Base-by-base conservation (phyloP, 2,797 vertebrate species). In the Cirrhinus molitorella region DNA sequence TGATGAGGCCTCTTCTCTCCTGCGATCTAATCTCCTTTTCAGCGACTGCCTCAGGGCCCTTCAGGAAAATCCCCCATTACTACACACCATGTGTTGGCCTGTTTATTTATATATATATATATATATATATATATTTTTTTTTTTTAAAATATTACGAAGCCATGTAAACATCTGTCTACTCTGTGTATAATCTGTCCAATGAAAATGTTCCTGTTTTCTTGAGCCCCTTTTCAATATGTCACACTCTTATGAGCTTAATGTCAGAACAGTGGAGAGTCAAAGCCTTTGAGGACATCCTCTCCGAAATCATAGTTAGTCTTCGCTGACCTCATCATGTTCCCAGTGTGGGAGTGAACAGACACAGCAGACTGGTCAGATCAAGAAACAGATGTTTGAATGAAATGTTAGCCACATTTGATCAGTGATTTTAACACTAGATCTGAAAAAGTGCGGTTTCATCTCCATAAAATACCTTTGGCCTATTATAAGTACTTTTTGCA, bases 191-290 rank as follows among this genome's bases (percentile, higher is more conserved):
- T 96, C 95, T 95, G 88, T 90, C 90, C 95, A 94, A 96, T 96
- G 94, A 96, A 96, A 95, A 95, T 95, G 91, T 94, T 94, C 88
- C 93, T 94, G 93, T 96, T 94, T 95, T 95, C 93, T 95, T 95
- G 92, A 95, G 93, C 92, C 90, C 87, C 88, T 89, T 92, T 94
- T 95, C 96, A 96, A 92, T 96, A 95, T 96, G 95, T 49, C 34
- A 4, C 45, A 43, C 75, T 95, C 93, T 95, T 91, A 93, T 92
- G 93, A 95, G 96, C 92, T 96, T 94, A 96, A 89, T 72, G 28
- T 93, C 93, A 88, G 93, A 89, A 91, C 84, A 89, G n/a, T 79
- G 88, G 61, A 87, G 61, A 88, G 71, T 66, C 31, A 72, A 78
- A 90, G 90, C 91, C 75, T 2, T 5, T 80, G 14, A 73, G 79